Evolutionary conservation across 2,888 invertebrate genomes (phyloP).

Genomic region (Achlya flavicornis): DNA sequence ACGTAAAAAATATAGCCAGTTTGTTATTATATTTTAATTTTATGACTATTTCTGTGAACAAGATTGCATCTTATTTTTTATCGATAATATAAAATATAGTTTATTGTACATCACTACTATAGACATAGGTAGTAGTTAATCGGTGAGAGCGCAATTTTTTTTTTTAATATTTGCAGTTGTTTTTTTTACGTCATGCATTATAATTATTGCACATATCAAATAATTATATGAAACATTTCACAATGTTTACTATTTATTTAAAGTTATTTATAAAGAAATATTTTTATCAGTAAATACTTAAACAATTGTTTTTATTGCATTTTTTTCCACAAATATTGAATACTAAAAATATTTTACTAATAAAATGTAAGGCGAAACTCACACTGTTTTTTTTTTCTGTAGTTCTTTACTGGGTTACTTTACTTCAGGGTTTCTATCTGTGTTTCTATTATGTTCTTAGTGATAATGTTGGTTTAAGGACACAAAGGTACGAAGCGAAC

Average conservation of each 20-base stretch:
- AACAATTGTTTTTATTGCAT: slow-evolving; percentile 14
- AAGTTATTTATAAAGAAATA: background rate
- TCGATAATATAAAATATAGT: slow-evolving; percentile 1
- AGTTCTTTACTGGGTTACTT: background rate
- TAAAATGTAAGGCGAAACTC: background rate
- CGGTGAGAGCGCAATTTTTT: slow-evolving; percentile 44
- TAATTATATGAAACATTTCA: background rate
- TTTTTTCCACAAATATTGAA: background rate
- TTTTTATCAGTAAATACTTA: background rate
- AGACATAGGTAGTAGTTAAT: slow-evolving; percentile 34
- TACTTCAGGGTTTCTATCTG: background rate
- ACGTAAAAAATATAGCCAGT: no score
- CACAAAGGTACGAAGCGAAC: no score
- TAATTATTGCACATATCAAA: background rate
- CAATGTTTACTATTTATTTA: background rate
- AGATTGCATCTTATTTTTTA: background rate
- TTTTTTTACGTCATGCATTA: background rate
- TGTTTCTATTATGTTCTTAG: no score
- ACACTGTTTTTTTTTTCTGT: background rate
- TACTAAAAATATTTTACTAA: background rate
- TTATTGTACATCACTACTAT: background rate
- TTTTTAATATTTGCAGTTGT: slow-evolving; percentile 22
- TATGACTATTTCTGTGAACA: no score
- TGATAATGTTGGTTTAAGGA: no score
- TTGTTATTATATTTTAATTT: no score